These are phyloP conservation scores for Vultur gryphus DNA, from an alignment of 2,797 vertebrate genomes.

Conservation along the genomic window DNA sequence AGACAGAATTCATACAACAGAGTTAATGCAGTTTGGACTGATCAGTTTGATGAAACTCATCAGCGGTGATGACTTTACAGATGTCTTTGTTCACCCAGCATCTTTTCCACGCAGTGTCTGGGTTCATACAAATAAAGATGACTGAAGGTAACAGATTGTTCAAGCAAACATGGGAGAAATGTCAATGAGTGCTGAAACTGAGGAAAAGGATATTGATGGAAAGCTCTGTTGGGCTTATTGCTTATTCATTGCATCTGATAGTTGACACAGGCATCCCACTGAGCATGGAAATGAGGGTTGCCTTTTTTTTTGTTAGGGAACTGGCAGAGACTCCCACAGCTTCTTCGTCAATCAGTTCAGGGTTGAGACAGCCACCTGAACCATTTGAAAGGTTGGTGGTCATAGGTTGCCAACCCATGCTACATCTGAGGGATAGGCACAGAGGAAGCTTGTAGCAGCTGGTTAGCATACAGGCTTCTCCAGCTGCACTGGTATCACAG, in stretches of 20 bases:
- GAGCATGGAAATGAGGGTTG: not conserved
- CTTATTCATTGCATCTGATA: not conserved
- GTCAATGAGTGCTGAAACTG: not conserved
- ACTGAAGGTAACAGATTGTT: not conserved
- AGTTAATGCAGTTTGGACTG: not conserved
- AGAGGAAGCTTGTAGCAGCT: not conserved
- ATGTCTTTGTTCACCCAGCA: not conserved
- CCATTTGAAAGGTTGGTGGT: not conserved
- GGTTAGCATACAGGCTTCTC: not conserved
- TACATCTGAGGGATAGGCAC: not conserved
- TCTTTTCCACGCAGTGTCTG: rapidly evolving
- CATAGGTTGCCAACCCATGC: not conserved
- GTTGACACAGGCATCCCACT: not conserved
- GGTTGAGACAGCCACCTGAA: not conserved
- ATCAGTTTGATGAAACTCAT: not conserved
- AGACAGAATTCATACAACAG: not conserved
- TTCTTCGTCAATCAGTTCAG: not conserved
- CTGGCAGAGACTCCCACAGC: not conserved
- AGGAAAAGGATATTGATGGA: not conserved
- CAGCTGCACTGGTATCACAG: not conserved
- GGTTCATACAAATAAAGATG: not conserved
- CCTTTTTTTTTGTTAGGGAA: not conserved
- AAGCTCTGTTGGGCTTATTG: not conserved
- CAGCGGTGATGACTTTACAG: not conserved
- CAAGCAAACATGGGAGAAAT: not conserved